Conservation (phyloP, 2,113 vertebrate species). For the Baryphthengus martii region DNA sequence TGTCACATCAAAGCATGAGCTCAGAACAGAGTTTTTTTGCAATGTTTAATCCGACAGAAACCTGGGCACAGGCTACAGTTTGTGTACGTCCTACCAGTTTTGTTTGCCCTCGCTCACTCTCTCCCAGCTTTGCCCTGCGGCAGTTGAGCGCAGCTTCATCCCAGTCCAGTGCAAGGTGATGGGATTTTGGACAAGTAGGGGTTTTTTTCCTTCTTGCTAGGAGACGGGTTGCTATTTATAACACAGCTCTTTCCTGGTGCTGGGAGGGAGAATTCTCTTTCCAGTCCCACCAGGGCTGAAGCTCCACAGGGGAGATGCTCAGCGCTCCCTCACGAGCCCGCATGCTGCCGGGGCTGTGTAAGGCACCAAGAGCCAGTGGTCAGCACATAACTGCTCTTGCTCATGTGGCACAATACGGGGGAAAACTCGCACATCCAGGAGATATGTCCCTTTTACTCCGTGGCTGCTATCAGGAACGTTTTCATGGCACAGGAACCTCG, state of each 20-base stretch:
- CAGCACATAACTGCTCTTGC: not conserved
- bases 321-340: rapidly evolving
- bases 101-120: not conserved
- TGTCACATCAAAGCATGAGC: rapidly evolving
- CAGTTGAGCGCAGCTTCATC: not conserved
- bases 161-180: not conserved
- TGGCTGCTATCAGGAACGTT: not conserved
- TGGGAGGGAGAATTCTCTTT: not conserved
- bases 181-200: not conserved
- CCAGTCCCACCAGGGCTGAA: not conserved
- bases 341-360: rapidly evolving
- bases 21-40: not conserved
- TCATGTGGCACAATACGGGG: not conserved
- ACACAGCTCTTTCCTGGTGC: not conserved
- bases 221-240: not conserved
- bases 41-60: not conserved
- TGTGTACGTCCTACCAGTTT: rapidly evolving
- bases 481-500: not conserved
- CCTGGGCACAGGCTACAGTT: rapidly evolving
- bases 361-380: not conserved
- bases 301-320: not conserved
- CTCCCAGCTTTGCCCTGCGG: not conserved
- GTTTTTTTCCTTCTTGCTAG: not conserved
- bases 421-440: not conserved
- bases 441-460: not conserved